Evolutionary conservation across 2,797 vertebrate species (phyloP).

Genomic region (Scleropages formosus): DNA sequence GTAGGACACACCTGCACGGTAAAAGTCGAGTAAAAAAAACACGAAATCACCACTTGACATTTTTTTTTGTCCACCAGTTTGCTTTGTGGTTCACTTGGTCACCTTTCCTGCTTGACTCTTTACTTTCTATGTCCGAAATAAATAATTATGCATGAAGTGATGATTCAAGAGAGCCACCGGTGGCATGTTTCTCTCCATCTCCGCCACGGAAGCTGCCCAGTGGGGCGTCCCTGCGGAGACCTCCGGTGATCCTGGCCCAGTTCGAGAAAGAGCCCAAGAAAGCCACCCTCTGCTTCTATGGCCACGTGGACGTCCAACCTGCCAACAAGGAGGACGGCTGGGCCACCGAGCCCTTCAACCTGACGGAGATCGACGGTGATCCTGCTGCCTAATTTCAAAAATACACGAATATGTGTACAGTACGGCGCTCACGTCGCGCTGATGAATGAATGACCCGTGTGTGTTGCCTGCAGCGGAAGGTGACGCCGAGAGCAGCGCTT

Average conservation of each 20-base stretch:
- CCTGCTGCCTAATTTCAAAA: background rate
- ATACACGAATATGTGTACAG: no score
- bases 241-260: slow-evolving; percentile 62
- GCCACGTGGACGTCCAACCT: slow-evolving; percentile 73
- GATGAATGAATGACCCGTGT: no score
- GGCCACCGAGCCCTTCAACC: slow-evolving; percentile 58
- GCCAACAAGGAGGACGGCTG: slow-evolving; percentile 67
- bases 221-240: slow-evolving; percentile 57
- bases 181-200: background rate
- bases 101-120: background rate
- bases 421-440: no score
- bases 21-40: background rate
- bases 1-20: slow-evolving; percentile 38
- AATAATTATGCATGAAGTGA: no score
- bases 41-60: background rate
- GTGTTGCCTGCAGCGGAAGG: no score
- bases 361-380: slow-evolving; percentile 66
- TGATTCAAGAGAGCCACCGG: no score
- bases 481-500: no score
- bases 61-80: background rate
- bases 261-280: slow-evolving; percentile 61
- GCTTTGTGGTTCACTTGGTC: background rate
- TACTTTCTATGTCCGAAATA: background rate
- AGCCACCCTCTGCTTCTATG: slow-evolving; percentile 68
- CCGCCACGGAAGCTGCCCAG: slow-evolving; percentile 52